phyloP scores from a whole-genome alignment of 2,888 invertebrate genomes.

The Anthophora plumipes region DNA sequence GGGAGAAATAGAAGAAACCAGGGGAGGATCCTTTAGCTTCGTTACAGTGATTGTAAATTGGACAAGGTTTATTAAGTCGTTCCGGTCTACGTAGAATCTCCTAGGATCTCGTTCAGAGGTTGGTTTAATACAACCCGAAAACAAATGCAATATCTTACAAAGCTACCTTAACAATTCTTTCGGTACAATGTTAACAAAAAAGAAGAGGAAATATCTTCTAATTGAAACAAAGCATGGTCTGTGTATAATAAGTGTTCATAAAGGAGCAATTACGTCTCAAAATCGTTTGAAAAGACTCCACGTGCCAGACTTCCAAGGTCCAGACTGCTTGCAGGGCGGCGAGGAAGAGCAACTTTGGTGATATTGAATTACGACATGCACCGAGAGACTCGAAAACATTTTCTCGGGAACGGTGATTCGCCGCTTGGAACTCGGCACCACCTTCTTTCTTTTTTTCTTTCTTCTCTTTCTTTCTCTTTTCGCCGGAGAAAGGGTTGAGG shows the following conservation, averaged over 20 bases:
- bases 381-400: conserved; percentile 22
- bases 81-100: background rate
- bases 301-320: background rate
- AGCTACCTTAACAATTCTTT: background rate
- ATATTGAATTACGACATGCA: conserved; percentile 37
- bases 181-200: background rate
- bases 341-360: background rate
- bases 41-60: conserved; percentile 6
- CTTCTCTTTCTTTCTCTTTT: conserved; percentile 1
- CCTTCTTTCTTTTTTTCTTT: too few species aligned
- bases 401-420: conserved; percentile 22
- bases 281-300: background rate
- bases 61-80: conserved; percentile 11
- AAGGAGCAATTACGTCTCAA: background rate
- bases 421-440: background rate
- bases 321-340: too few species aligned
- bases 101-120: too few species aligned
- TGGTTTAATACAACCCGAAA: background rate
- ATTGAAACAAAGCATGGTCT: conserved; percentile 6
- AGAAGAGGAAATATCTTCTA: background rate
- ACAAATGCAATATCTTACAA: background rate
- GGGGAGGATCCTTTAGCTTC: background rate
- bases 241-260: background rate
- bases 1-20: background rate
- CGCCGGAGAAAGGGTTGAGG: conserved; percentile 4